Base-by-base conservation (phyloP, 2,888 invertebrate genomes). In the Liposcelis brunnea region DNA sequence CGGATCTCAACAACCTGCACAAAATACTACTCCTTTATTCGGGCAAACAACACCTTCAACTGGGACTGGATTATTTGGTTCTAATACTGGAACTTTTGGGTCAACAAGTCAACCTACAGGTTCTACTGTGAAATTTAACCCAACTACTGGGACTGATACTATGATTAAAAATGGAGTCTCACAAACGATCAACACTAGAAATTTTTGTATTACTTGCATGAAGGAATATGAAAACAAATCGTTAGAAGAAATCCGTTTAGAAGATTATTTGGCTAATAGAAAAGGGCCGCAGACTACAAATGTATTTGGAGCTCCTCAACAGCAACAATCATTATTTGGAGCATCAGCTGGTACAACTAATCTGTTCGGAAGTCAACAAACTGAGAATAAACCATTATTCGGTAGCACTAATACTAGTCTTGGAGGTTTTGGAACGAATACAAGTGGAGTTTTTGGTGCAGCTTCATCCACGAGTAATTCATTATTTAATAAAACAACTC, bases 181-280 rank as follows among this genome's bases (percentile, higher is more conserved):
- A 2, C 80, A 79, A 58, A 85, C 73, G 51, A 90, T 98, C 52
- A 86, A 77, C 55, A 97, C 94, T 0, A 80, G 89, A 55, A 91
- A 94, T 60, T 87, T 94, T 59, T 95, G 95, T 61, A 95, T 98
- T 49, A 93, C 93, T 1, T 90, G 90, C 48, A 98, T 98, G 98
- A 93, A 94, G 67, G 94, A 97, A 59, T 99, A 97, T 60, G 95
- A 97, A 58, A 64, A 61, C 42, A 98, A 97, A 62, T 90, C 90
- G 0, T 64, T 97, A 18, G 98, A 98, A 64, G 98, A 98, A 61
- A 66, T 98, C 3, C 75, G 97, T 8, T 67, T 82, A 46, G 97
- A 97, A 58, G 97, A 98, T 64, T 98, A 98, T 61, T 64, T 74
- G 18, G 85, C 85, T 0, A 87, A 87, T 44, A 69, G 94, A 2